Conservation (phyloP, 2,888 invertebrate genomes). For the Lasiommata megera region DNA sequence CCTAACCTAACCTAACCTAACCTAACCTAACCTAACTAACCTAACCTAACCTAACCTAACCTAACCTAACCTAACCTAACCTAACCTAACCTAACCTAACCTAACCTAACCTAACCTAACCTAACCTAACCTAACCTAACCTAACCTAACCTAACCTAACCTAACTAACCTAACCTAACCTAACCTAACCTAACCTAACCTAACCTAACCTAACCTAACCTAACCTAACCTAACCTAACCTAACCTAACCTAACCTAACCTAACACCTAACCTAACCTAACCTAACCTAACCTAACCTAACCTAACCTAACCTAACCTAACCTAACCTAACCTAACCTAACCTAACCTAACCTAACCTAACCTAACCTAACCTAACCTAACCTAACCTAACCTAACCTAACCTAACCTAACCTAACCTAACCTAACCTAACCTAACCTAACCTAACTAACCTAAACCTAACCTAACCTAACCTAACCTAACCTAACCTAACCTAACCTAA, state of each 20-base stretch:
- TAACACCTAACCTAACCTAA: too few relatives aligned
- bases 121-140: constrained; percentile 26
- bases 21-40: not conserved
- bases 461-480: too few relatives aligned
- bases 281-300: not conserved
- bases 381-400: not conserved
- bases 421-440: not conserved
- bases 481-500: too few relatives aligned
- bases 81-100: constrained; percentile 28
- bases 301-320: not conserved
- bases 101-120: constrained; percentile 27
- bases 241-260: too few relatives aligned
- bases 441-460: not conserved
- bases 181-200: not conserved
- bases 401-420: not conserved
- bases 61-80: constrained; percentile 29
- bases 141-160: constrained; percentile 22
- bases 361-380: not conserved
- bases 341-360: not conserved
- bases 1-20: constrained; percentile 3
- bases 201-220: not conserved
- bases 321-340: not conserved
- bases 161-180: not conserved
- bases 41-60: constrained; percentile 26
- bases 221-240: not conserved